Percentiles rank a stretch among this genome's conserved stretches.
Conservation (phyloP, 2,888 invertebrate species). For the Netelia virgata region DNA sequence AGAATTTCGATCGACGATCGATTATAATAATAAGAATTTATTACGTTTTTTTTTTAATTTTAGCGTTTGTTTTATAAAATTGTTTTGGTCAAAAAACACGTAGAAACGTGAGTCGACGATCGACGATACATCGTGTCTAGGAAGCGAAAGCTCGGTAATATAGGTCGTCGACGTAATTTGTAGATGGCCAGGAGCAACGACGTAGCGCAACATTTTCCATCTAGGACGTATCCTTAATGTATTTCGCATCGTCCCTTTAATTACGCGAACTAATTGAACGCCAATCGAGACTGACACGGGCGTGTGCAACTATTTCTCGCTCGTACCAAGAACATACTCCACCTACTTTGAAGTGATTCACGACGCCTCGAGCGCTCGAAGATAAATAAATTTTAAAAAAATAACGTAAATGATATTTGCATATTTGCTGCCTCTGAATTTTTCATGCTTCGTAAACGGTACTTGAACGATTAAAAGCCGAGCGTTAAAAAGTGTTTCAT, state of each 20-base stretch:
- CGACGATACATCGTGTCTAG: neutral
- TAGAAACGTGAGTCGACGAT: neutral
- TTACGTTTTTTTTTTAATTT: too few species aligned
- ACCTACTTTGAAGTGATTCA: neutral
- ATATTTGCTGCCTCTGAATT: neutral
- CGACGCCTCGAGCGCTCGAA: constrained; percentile 11
- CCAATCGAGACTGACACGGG: constrained; percentile 74
- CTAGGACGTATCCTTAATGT: neutral
- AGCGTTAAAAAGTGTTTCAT: neutral
- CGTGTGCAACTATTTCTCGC: constrained; percentile 25
- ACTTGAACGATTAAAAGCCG: neutral
- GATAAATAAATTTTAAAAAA: neutral
- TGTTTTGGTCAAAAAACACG: too few species aligned
- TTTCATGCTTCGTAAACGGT: neutral
- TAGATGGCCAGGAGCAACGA: constrained; percentile 26
- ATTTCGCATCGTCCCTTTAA: constrained; percentile 73
- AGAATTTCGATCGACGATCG: neutral
- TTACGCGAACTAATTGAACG: constrained; percentile 83
- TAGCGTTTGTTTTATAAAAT: too few species aligned
- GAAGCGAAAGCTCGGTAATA: neutral
- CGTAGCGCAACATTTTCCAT: neutral
- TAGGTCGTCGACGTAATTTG: constrained; percentile 6
- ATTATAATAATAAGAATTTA: neutral
- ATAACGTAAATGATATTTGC: neutral
- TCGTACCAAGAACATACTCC: constrained; percentile 19